Percentiles rank a stretch among this genome's conserved stretches.
phyloP scores from a whole-genome alignment of 2,797 vertebrate species.

The Alfaro cultratus region DNA sequence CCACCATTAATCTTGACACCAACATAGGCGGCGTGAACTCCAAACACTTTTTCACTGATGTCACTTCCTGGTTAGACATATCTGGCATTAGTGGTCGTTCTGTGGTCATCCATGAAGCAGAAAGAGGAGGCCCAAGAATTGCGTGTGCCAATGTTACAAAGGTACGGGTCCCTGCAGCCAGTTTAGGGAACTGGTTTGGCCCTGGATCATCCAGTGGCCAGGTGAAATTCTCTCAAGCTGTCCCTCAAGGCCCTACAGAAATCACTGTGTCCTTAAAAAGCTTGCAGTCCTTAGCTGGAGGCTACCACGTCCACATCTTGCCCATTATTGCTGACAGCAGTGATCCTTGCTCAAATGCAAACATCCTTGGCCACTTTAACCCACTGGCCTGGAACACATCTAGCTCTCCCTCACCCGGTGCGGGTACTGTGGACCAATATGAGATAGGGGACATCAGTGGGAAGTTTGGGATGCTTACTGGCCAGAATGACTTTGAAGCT shows the following conservation, averaged over 20 bases:
- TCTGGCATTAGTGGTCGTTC: slow-evolving; percentile 73
- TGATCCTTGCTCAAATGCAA: slow-evolving; percentile 75
- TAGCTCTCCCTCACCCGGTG: slow-evolving; percentile 66
- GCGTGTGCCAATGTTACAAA: slow-evolving; percentile 85
- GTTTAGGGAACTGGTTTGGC: slow-evolving; percentile 71
- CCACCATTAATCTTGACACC: slow-evolving; percentile 62
- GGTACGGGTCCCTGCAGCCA: slow-evolving; percentile 58
- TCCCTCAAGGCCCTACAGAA: slow-evolving; percentile 74
- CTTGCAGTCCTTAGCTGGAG: slow-evolving; percentile 66
- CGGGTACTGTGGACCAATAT: slow-evolving; percentile 83
- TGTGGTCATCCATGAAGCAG: slow-evolving; percentile 79
- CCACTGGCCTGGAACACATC: slow-evolving; percentile 71
- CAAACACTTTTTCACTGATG: slow-evolving; percentile 83
- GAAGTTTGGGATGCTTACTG: slow-evolving; percentile 78
- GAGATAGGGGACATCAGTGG: slow-evolving; percentile 86
- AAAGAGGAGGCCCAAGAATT: slow-evolving; percentile 60
- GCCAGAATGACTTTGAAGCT: slow-evolving; percentile 33
- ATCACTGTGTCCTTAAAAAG: slow-evolving; percentile 72
- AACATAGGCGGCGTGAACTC: slow-evolving; percentile 39
- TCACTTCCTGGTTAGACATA: slow-evolving; percentile 73
- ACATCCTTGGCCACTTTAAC: slow-evolving; percentile 82
- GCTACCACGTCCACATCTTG: slow-evolving; percentile 82
- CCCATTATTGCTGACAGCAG: slow-evolving; percentile 61
- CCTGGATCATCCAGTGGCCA: slow-evolving; percentile 55
- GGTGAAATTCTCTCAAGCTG: slow-evolving; percentile 68